Evolutionary conservation across 2,888 invertebrate genomes (phyloP).

Genomic region (Drosophila stalkeri): DNA sequence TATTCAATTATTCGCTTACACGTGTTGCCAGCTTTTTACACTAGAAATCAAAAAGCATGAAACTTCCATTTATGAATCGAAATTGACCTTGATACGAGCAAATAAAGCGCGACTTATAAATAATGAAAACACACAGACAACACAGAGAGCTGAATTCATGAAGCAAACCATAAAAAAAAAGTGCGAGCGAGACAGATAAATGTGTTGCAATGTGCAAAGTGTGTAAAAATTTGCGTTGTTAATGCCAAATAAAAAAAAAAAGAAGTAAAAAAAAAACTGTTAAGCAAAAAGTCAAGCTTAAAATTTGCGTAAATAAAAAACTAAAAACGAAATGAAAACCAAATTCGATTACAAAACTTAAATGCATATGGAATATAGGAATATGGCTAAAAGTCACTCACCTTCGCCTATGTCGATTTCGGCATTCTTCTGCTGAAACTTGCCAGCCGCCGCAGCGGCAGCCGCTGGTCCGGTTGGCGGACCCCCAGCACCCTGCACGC

Average conservation of each 20-base stretch:
- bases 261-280: slow-evolving; percentile 1
- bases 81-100: slow-evolving; percentile 71
- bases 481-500: slow-evolving; percentile 47
- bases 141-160: slow-evolving; percentile 19
- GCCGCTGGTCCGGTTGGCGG: slow-evolving; percentile 72
- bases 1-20: slow-evolving; percentile 53
- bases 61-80: slow-evolving; percentile 57
- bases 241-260: slow-evolving; percentile 33
- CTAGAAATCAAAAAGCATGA: slow-evolving; percentile 17
- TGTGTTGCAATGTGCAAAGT: slow-evolving; percentile 54
- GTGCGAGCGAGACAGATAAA: slow-evolving; percentile 5
- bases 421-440: slow-evolving; percentile 84
- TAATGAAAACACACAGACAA: slow-evolving; percentile 16
- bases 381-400: slow-evolving; percentile 62
- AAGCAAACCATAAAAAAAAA: slow-evolving; percentile 21
- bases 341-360: slow-evolving; percentile 23
- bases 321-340: slow-evolving; percentile 13
- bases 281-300: slow-evolving; percentile 25
- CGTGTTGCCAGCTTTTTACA: slow-evolving; percentile 52
- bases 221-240: slow-evolving; percentile 46
- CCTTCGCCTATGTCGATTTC: slow-evolving; percentile 85
- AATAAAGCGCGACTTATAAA: slow-evolving; percentile 45
- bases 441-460: slow-evolving; percentile 74
- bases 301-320: slow-evolving; percentile 33
- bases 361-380: slow-evolving; percentile 19